A percentile compares a stretch with the other conserved stretches of the same genome.
Conservation (phyloP, 1,140 invertebrate genomes). For the Tetramorium parvispinum region DNA sequence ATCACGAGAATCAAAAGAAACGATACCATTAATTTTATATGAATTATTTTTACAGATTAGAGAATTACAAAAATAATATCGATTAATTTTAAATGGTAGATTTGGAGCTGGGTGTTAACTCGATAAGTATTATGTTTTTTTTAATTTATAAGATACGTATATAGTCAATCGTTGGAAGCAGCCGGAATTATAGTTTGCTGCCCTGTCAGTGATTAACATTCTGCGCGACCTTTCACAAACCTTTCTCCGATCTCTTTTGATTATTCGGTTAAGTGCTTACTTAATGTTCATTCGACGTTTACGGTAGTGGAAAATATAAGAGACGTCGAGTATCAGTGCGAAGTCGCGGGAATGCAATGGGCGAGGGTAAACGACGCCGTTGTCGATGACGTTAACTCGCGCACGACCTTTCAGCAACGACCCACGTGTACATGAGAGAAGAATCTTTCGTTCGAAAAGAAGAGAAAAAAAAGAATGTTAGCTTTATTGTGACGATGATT, state of each 20-base stretch:
- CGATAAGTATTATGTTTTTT: background rate
- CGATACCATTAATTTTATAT: background rate
- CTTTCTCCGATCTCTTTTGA: slow-evolving; percentile 20
- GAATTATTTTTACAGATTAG: background rate
- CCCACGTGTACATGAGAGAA: slow-evolving; percentile 47
- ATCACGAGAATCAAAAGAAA: background rate
- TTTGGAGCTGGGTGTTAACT: background rate
- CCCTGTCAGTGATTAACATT: slow-evolving; percentile 5
- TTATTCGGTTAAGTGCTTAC: slow-evolving; percentile 40
- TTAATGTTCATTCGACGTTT: slow-evolving; percentile 40
- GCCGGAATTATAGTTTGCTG: slow-evolving; percentile 9
- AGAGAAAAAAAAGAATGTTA: background rate
- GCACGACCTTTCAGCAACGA: slow-evolving; percentile 44
- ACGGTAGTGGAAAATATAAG: slow-evolving; percentile 39
- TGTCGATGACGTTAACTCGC: slow-evolving; percentile 16
- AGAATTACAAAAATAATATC: background rate
- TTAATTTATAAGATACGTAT: background rate
- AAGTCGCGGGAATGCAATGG: slow-evolving; percentile 9
- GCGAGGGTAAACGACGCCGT: slow-evolving; percentile 1
- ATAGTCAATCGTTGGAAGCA: background rate
- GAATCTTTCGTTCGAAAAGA: slow-evolving; percentile 19
- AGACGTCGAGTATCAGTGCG: background rate
- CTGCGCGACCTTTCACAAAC: slow-evolving; percentile 35
- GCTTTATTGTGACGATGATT: background rate
- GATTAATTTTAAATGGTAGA: background rate